These are phyloP conservation scores for Habropoda laboriosa DNA, from an alignment of 1,140 invertebrate genomes.

Conservation along the genomic window DNA sequence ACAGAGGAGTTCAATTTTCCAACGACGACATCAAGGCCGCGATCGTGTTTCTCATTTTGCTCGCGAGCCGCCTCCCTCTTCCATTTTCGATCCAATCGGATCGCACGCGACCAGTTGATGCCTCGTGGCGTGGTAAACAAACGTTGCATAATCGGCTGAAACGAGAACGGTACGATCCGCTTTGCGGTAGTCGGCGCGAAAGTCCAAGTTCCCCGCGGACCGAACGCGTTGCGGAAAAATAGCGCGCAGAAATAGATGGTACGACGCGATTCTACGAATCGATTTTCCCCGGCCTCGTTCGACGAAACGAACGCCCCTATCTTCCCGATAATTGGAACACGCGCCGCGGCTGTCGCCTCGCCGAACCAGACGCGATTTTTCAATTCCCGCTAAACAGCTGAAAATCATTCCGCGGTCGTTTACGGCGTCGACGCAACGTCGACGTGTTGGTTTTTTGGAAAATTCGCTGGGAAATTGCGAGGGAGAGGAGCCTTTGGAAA, in stretches of 20 bases:
- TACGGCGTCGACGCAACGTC: too few species aligned
- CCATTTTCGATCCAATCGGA: neutral
- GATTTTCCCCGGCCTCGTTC: neutral
- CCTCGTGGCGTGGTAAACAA: slow-evolving; percentile 48
- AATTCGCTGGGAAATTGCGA: too few species aligned
- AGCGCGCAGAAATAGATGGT: slow-evolving; percentile 1
- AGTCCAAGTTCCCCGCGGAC: slow-evolving; percentile 7
- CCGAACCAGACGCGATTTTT: too few species aligned
- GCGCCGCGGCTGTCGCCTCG: too few species aligned
- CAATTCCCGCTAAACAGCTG: too few species aligned
- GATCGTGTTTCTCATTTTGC: neutral
- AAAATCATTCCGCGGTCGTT: too few species aligned
- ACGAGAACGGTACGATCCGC: slow-evolving; percentile 17
- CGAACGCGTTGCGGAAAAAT: neutral
- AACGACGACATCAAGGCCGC: neutral
- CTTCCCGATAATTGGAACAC: neutral
- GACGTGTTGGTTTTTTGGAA: too few species aligned
- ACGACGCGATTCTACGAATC: neutral
- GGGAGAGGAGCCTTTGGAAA: too few species aligned
- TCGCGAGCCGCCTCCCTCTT: neutral
- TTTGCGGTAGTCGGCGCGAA: slow-evolving; percentile 28
- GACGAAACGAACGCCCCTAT: neutral
- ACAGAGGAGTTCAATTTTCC: neutral
- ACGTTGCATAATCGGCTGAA: slow-evolving; percentile 54
- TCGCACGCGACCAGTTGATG: slow-evolving; percentile 42